Evolutionary conservation across 2,888 invertebrate genomes (phyloP), one percentile per base, ranked within the genome.

Genomic region (Cataglyphis livida): DNA sequence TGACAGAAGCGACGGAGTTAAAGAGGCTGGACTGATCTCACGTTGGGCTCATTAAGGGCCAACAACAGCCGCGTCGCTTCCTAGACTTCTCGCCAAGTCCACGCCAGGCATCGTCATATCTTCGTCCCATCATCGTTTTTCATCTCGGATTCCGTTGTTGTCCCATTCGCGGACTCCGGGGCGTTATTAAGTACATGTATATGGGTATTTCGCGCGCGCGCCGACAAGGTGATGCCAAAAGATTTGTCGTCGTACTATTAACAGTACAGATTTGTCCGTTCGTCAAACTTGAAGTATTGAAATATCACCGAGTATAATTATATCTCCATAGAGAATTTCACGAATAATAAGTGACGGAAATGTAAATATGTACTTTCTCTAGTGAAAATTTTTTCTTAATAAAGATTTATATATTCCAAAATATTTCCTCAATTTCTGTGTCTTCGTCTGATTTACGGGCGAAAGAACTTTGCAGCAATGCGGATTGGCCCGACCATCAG

Each of bases 1-100:
- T 91, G 91, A 90, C 91, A 90, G 90, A 92, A 89, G 90, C 82
- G 88, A 84, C 89, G 62, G 86, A 88, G 89, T 90, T 91, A 89
- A 91, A 88, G 90, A 90, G 91, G 89, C 83, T 88, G 81, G 86
- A 85, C 87, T 41, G 84, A 87, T 84, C 88, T 81, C 87, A 85
- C 85, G 86, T 91, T 89, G 89, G 85, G 89, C 93, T 93, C 93
- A 93, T 93, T 93, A 93, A 93, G 93, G 93, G 91, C 91, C 93
- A 93, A 93, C 93, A 92, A 91, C 92, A 89, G 81, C 38, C 81
- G 76, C 61, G 71, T 76, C 85, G 91, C 92, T 93, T 93, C 93
- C 93, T 93, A 92, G 91, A 93, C 88, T 78, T 86, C 86, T 88
- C 88, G 93, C 93, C 93, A 92, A 92, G 87, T 92, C 92, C 74